A percentile compares a stretch with the other conserved stretches of the same genome.
These are phyloP conservation scores for Stegophylla sp. DNA, from an alignment of 2,888 invertebrate species.

Conservation along the genomic window DNA sequence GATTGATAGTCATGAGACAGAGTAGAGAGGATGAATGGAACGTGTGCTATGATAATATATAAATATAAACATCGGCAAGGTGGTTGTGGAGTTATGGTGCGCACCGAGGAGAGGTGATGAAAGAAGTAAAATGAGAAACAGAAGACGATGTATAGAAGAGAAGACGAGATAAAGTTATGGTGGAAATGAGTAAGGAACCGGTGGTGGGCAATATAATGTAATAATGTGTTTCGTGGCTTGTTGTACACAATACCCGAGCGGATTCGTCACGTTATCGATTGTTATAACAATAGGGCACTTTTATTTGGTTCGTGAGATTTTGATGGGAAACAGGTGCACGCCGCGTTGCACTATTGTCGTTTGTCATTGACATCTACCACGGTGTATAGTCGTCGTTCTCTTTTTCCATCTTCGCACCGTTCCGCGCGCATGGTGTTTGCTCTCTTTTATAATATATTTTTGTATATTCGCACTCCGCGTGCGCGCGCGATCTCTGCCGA, in stretches of 20 bases:
- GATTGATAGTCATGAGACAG: constrained; percentile 19
- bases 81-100: background rate
- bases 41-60: background rate
- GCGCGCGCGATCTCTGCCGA: constrained; percentile 7
- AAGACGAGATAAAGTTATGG: background rate
- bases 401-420: background rate
- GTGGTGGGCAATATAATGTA: background rate
- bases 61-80: background rate
- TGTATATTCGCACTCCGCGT: background rate
- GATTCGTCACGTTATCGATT: constrained; percentile 58
- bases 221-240: constrained; percentile 33
- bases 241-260: constrained; percentile 10
- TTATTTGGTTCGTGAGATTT: constrained; percentile 56
- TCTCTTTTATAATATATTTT: constrained; percentile 27
- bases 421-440: constrained; percentile 7
- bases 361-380: constrained; percentile 47
- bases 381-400: constrained; percentile 2
- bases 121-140: background rate
- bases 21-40: background rate
- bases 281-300: constrained; percentile 43
- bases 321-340: constrained; percentile 45
- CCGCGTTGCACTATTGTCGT: constrained; percentile 40
- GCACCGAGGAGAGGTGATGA: background rate
- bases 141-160: background rate
- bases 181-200: background rate